A percentile compares a stretch with the other conserved stretches of the same genome.
phyloP scores from a whole-genome alignment of 2,113 vertebrate species.

The Oreocharis arfaki region DNA sequence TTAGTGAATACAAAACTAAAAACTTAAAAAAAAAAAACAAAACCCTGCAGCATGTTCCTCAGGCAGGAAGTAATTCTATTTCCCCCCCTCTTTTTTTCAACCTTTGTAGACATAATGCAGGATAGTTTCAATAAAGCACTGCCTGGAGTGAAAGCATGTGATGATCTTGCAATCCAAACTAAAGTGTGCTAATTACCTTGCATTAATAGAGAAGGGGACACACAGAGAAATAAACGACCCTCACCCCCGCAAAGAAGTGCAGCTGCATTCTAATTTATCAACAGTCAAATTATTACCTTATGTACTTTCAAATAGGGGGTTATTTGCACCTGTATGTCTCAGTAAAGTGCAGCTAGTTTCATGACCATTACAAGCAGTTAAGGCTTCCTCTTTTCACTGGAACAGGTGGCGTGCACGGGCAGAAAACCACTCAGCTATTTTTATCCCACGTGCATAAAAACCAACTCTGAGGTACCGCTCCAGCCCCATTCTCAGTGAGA shows the following conservation, averaged over 20 bases:
- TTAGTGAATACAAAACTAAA: constrained; percentile 50
- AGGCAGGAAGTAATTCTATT: not conserved
- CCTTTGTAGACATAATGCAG: not conserved
- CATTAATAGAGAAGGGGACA: not conserved
- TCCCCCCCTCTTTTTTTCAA: not conserved
- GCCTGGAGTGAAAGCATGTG: not conserved
- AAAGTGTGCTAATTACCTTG: not conserved
- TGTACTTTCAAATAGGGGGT: not conserved
- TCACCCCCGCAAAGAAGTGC: not conserved
- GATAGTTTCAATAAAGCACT: not conserved
- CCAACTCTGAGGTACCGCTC: not conserved
- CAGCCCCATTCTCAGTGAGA: not conserved
- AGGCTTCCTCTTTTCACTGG: constrained; percentile 54
- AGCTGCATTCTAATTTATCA: not conserved
- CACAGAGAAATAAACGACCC: not conserved
- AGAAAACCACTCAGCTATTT: constrained; percentile 10
- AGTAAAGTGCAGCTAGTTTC: constrained; percentile 27
- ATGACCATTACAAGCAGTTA: not conserved
- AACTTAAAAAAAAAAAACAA: not conserved
- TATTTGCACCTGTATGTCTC: constrained; percentile 24
- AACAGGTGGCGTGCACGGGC: constrained; percentile 20
- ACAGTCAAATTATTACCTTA: not conserved
- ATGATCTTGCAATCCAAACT: not conserved
- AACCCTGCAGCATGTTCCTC: not conserved
- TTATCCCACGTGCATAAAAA: not conserved